phyloP scores from a whole-genome alignment of 2,113 vertebrate genomes.

The Anhinga anhinga region DNA sequence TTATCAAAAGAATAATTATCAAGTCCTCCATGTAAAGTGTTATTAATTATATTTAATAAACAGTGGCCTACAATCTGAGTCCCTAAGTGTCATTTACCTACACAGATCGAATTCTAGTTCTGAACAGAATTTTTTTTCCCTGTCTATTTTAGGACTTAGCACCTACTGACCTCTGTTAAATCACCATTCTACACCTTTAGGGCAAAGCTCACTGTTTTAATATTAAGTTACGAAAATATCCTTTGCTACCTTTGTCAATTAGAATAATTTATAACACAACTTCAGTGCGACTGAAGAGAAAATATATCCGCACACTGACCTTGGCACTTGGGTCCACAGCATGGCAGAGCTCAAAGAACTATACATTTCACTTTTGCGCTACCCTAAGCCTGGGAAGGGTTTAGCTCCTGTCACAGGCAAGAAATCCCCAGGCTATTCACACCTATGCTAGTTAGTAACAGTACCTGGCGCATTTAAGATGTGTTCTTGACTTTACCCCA shows the following conservation, averaged over 20 bases:
- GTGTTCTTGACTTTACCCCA: not conserved
- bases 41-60: constrained; percentile 42
- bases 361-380: not conserved
- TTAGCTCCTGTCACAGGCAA: not conserved
- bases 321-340: not conserved
- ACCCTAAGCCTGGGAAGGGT: not conserved
- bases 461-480: not conserved
- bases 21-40: constrained; percentile 16
- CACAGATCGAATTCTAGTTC: not conserved
- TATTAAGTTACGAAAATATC: not conserved
- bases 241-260: not conserved
- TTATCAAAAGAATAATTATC: constrained; percentile 38
- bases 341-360: not conserved
- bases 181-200: not conserved
- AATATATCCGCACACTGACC: not conserved
- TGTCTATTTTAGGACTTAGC: constrained; percentile 1
- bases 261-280: not conserved
- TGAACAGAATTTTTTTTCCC: not conserved
- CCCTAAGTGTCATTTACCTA: not conserved
- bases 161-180: not conserved
- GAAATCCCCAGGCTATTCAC: not conserved
- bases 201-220: not conserved
- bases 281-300: not conserved
- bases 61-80: not conserved
- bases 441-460: not conserved